Evolutionary conservation across 1,140 invertebrate genomes (phyloP).

Genomic region (Eurytemora carolleeae): DNA sequence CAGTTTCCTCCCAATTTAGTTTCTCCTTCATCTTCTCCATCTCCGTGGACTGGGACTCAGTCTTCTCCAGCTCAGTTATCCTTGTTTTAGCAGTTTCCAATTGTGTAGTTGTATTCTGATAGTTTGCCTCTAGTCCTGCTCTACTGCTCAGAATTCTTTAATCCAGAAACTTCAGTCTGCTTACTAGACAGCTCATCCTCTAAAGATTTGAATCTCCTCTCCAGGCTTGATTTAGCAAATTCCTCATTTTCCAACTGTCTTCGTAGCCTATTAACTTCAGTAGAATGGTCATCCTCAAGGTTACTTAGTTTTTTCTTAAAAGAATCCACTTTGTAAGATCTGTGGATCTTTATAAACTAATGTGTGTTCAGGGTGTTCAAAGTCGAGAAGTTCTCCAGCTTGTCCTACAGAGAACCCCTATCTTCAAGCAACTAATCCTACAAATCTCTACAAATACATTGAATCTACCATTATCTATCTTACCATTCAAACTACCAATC

Average conservation of each 20-base stretch:
- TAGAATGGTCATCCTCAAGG: neutral
- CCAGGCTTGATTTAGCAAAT: neutral
- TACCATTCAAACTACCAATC: too few species aligned
- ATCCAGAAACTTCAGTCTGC: conserved; percentile 21
- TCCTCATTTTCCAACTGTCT: neutral
- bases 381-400: too few species aligned
- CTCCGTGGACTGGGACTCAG: conserved; percentile 17
- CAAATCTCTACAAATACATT: too few species aligned
- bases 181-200: conserved; percentile 23
- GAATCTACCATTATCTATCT: too few species aligned
- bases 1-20: conserved; percentile 24
- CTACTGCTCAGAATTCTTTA: conserved; percentile 22
- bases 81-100: conserved; percentile 15
- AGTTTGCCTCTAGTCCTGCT: conserved; percentile 22
- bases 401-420: too few species aligned
- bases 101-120: conserved; percentile 22
- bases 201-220: neutral
- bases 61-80: conserved; percentile 21
- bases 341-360: too few species aligned
- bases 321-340: too few species aligned
- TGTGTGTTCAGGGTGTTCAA: too few species aligned
- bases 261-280: neutral
- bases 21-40: conserved; percentile 21
- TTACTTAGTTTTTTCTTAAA: neutral
- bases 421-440: too few species aligned